These are phyloP conservation scores for Temnothorax nylanderi DNA, from an alignment of 1,140 invertebrate species.

Conservation along the genomic window DNA sequence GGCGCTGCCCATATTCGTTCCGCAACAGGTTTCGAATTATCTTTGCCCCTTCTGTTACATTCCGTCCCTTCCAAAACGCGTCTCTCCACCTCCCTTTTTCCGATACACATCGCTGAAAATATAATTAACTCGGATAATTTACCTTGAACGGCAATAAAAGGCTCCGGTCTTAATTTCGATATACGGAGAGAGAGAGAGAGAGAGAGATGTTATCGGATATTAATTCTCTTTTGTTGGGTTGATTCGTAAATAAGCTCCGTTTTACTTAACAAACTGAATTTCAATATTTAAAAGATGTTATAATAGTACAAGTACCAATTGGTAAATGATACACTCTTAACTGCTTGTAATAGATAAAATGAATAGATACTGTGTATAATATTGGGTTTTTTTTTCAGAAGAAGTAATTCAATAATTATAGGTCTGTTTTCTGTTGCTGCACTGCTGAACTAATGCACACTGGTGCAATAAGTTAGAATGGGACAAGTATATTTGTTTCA, in stretches of 20 bases:
- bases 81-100: neutral
- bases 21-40: conserved; percentile 41
- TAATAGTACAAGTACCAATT: neutral
- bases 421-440: no score
- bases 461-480: no score
- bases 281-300: neutral
- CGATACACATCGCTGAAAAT: neutral
- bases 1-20: conserved; percentile 21
- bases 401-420: neutral
- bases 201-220: neutral
- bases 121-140: conserved; percentile 19
- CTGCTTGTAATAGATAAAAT: neutral
- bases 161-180: neutral
- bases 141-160: neutral
- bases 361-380: neutral
- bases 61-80: neutral
- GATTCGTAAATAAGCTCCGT: no score
- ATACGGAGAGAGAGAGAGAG: neutral
- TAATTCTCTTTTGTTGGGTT: neutral
- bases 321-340: no score
- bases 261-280: no score
- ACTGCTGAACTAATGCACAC: no score
- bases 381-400: neutral
- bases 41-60: neutral
- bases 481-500: no score